Evolutionary conservation across 2,888 invertebrate genomes (phyloP).

Genomic region (Rapana venosa): DNA sequence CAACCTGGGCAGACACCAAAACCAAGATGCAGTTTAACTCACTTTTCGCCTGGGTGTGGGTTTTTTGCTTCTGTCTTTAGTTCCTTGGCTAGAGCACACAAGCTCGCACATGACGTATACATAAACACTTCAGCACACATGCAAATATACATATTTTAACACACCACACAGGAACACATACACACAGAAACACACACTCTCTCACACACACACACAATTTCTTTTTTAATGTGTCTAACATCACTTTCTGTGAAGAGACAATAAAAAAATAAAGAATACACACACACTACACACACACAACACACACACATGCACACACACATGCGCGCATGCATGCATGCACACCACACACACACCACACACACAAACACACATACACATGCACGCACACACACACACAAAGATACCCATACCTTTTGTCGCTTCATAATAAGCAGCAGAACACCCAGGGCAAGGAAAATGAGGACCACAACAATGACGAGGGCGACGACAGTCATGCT

Average conservation of each 20-base stretch:
- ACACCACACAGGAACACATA: not conserved
- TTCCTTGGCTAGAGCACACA: not conserved
- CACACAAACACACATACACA: too few relatives aligned
- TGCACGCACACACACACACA: not conserved
- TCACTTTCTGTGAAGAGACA: too few relatives aligned
- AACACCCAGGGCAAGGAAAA: conserved; percentile 57
- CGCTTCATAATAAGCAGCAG: conserved; percentile 65
- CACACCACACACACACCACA: too few relatives aligned
- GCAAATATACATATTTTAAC: not conserved
- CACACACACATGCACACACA: too few relatives aligned
- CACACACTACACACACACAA: too few relatives aligned
- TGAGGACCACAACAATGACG: conserved; percentile 56
- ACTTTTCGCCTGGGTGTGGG: not conserved
- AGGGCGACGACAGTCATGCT: conserved; percentile 56
- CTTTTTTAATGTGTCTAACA: too few relatives aligned
- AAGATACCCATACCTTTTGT: conserved; percentile 40
- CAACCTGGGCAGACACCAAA: conserved; percentile 41
- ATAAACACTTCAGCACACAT: not conserved
- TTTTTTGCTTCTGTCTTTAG: not conserved
- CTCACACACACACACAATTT: not conserved
- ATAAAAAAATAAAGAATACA: too few relatives aligned
- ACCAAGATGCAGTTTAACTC: not conserved
- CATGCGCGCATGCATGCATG: too few relatives aligned
- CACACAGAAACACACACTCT: not conserved
- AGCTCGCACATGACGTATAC: not conserved